A percentile compares a stretch with the other conserved stretches of the same genome.
Conservation (phyloP, 2,797 vertebrate genomes). For the Semotilus atromaculatus region DNA sequence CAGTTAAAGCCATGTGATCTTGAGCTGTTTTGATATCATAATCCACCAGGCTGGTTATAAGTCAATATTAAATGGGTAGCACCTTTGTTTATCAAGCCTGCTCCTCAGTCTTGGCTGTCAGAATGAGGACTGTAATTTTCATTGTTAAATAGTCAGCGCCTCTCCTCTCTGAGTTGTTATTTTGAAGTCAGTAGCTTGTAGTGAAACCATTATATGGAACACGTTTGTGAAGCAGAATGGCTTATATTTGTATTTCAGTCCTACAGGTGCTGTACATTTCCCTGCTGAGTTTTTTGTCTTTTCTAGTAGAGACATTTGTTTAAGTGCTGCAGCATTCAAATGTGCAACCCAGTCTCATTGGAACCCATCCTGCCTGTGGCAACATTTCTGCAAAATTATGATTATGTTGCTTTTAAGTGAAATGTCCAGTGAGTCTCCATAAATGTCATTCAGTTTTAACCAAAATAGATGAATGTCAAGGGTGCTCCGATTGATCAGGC, state of each 20-base stretch:
- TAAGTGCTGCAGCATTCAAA: neutral
- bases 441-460: neutral
- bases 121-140: conserved; percentile 1
- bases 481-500: too few species aligned
- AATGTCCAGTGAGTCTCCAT: neutral
- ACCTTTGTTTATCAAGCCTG: conserved; percentile 11
- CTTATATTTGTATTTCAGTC: neutral
- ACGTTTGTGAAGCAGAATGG: conserved; percentile 7
- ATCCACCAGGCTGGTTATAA: neutral
- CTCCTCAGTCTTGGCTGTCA: conserved; percentile 9
- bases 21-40: neutral
- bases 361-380: neutral
- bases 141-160: neutral
- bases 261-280: neutral
- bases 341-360: neutral
- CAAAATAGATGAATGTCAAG: neutral
- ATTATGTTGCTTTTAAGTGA: neutral
- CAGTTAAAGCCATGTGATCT: neutral
- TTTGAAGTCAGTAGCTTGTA: neutral
- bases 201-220: neutral
- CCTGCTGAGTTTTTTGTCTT: neutral
- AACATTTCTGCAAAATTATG: neutral
- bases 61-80: conserved; percentile 38
- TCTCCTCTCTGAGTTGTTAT: neutral
- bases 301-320: conserved; percentile 8